Conservation (phyloP, 2,888 invertebrate species). For the Pachycephus smyrnensis region DNA sequence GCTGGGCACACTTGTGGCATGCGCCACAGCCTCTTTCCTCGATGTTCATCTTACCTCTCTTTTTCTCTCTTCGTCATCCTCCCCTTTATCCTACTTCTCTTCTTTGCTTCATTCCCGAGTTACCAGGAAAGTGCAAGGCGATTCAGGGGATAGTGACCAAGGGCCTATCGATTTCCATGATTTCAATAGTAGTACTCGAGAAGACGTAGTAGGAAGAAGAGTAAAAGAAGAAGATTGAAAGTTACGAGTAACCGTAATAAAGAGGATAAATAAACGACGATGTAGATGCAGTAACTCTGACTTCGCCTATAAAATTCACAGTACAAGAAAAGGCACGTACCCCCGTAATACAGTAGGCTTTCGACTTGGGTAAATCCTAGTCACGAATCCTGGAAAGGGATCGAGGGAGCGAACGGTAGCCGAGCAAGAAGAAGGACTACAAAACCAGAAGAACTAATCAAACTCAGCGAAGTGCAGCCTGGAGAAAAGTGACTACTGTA, state of each 20-base stretch:
- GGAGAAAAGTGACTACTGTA: slow-evolving; percentile 6
- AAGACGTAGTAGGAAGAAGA: background rate
- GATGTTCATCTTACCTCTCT: slow-evolving; percentile 25
- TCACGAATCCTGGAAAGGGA: slow-evolving; percentile 6
- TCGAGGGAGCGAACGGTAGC: background rate
- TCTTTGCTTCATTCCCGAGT: slow-evolving; percentile 10
- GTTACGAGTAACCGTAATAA: background rate
- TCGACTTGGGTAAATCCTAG: background rate
- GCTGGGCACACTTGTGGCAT: slow-evolving; percentile 63
- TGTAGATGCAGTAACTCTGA: background rate
- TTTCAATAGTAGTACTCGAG: background rate
- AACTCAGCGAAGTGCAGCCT: slow-evolving; percentile 36
- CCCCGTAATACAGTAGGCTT: background rate
- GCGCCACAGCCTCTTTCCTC: slow-evolving; percentile 41
- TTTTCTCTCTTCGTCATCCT: slow-evolving; percentile 9
- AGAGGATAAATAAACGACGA: background rate
- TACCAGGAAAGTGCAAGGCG: background rate
- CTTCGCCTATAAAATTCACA: background rate
- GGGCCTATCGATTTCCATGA: background rate
- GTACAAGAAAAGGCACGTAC: background rate
- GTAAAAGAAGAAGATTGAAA: background rate
- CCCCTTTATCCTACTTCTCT: background rate
- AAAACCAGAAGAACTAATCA: slow-evolving; percentile 37
- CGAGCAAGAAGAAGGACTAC: slow-evolving; percentile 3
- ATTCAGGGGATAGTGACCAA: background rate